Conservation (phyloP, 2,113 vertebrate genomes). For the Amblyornis subalaris region DNA sequence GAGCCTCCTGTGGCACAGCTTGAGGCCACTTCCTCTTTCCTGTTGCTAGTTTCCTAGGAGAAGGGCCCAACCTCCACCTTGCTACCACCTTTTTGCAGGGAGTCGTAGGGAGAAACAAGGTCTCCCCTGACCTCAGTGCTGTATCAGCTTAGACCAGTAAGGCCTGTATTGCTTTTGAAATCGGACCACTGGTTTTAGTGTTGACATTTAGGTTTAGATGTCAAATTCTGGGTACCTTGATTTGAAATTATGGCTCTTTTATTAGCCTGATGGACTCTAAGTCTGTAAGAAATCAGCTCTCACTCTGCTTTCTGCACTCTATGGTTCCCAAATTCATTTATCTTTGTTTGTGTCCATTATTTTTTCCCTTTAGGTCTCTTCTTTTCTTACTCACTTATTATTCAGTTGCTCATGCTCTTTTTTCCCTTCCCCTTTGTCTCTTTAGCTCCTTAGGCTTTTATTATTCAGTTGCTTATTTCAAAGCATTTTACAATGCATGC, state of each 20-base stretch:
- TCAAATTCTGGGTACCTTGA: background rate
- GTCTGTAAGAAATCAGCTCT: background rate
- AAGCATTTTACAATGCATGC: background rate
- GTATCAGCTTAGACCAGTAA: background rate
- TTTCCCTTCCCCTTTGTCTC: background rate
- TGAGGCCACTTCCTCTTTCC: background rate
- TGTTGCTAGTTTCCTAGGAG: background rate
- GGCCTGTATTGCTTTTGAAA: background rate
- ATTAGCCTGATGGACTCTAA: background rate
- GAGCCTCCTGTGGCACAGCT: background rate
- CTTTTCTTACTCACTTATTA: background rate
- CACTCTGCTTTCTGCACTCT: background rate
- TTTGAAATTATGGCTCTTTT: background rate
- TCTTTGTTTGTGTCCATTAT: background rate
- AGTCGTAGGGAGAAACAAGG: background rate
- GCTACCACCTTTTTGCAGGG: background rate
- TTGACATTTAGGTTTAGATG: background rate
- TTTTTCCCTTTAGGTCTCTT: background rate
- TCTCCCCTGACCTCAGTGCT: background rate
- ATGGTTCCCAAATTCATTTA: background rate
- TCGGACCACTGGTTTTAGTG: background rate
- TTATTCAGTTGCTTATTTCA: slow-evolving; percentile 1
- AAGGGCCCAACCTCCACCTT: background rate
- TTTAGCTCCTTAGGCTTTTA: background rate
- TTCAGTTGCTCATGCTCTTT: background rate